These are phyloP conservation scores for Chloroclysta siterata DNA, from an alignment of 2,888 invertebrate genomes.

Conservation along the genomic window DNA sequence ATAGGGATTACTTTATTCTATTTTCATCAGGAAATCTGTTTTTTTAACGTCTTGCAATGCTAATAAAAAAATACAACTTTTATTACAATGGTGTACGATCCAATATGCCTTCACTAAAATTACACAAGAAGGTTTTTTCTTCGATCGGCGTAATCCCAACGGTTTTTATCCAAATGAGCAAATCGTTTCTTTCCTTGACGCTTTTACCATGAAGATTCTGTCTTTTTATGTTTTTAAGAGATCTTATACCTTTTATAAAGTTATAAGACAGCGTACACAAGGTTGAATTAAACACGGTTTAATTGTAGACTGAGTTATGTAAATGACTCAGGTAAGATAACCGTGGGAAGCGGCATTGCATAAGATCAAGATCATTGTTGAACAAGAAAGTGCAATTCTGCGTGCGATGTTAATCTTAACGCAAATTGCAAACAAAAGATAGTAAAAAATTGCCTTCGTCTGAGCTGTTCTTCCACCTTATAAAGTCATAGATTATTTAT, in stretches of 20 bases:
- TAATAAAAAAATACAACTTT: too few relatives aligned
- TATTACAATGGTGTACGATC: too few relatives aligned
- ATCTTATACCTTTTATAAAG: background rate
- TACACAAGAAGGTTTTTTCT: background rate
- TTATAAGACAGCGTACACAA: conserved; percentile 12
- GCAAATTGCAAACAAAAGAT: conserved; percentile 11
- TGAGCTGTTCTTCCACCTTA: background rate
- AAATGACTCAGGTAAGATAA: conserved; percentile 29
- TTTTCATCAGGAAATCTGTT: too few relatives aligned
- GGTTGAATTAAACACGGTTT: conserved; percentile 25
- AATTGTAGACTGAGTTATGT: conserved; percentile 22
- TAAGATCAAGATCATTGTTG: conserved; percentile 38
- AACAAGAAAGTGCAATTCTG: conserved; percentile 32
- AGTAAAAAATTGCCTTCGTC: conserved; percentile 12
- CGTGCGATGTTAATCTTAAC: conserved; percentile 23
- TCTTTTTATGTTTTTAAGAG: conserved; percentile 9
- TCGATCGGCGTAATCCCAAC: background rate
- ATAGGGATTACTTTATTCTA: too few relatives aligned
- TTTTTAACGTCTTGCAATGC: too few relatives aligned
- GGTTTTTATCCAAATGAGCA: background rate
- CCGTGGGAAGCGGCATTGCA: conserved; percentile 38
- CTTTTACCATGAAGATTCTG: conserved; percentile 1
- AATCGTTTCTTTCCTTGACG: conserved; percentile 1
- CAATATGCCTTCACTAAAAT: background rate
- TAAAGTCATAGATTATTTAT: too few relatives aligned